Percentiles rank a stretch among this genome's conserved stretches.
These are phyloP conservation scores for Anas georgica DNA, from an alignment of 2,797 vertebrate species.

Conservation along the genomic window DNA sequence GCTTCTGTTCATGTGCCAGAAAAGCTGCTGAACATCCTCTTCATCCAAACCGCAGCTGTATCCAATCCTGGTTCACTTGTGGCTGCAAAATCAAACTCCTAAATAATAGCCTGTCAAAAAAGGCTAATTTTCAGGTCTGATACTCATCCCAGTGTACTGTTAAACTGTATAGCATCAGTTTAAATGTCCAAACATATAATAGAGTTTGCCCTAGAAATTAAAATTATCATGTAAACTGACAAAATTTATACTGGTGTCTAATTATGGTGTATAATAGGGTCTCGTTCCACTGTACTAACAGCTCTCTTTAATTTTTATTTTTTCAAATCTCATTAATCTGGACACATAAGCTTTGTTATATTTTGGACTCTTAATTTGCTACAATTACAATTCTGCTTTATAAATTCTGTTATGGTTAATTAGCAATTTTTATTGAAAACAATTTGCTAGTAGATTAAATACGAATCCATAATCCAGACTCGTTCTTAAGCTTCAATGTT, in stretches of 20 bases:
- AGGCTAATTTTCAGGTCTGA: conserved; percentile 25
- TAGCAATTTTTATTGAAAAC: neutral
- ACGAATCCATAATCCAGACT: neutral
- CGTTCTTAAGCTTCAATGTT: too few relatives aligned
- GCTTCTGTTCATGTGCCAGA: neutral
- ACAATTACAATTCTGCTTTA: neutral
- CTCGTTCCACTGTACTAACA: neutral
- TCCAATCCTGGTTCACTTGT: neutral
- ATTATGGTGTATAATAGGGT: conserved; percentile 10
- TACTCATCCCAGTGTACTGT: neutral
- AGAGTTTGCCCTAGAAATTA: neutral
- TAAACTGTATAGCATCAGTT: neutral
- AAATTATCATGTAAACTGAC: neutral
- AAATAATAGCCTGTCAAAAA: conserved; percentile 32
- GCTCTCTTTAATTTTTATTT: neutral
- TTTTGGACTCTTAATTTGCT: neutral
- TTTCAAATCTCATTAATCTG: neutral
- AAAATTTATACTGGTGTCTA: conserved; percentile 13
- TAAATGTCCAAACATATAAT: conserved; percentile 23
- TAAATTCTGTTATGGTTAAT: neutral
- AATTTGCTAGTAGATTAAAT: neutral
- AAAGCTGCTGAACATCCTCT: neutral
- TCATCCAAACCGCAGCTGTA: neutral
- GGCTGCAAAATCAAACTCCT: neutral
- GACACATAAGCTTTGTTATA: neutral